Evolutionary conservation across 2,888 invertebrate species (phyloP).

Genomic region (Phengaris alcon): DNA sequence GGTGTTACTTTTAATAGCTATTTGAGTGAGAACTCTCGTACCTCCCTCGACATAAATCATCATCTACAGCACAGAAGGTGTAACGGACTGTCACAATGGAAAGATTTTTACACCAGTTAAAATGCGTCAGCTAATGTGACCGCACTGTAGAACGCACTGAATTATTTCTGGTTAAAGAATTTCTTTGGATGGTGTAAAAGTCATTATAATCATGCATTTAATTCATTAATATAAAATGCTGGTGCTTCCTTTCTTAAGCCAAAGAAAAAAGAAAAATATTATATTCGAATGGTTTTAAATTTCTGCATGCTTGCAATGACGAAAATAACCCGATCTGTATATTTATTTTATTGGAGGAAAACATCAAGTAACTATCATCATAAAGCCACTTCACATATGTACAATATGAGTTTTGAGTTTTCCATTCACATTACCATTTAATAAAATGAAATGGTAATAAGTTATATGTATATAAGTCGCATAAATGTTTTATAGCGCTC

Average conservation of each 20-base stretch:
- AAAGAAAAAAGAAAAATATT: too few relatives aligned
- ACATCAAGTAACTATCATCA: not conserved
- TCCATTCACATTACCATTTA: slow-evolving; percentile 29
- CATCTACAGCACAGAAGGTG: slow-evolving; percentile 62
- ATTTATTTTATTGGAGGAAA: not conserved
- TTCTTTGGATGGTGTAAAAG: too few relatives aligned
- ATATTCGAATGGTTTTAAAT: too few relatives aligned
- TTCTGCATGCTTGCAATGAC: too few relatives aligned
- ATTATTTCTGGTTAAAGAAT: slow-evolving; percentile 22
- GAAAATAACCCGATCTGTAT: too few relatives aligned
- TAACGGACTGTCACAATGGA: slow-evolving; percentile 73
- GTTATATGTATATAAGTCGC: slow-evolving; percentile 34
- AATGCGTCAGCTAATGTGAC: slow-evolving; percentile 64
- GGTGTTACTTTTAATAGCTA: slow-evolving; percentile 2
- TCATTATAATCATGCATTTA: too few relatives aligned
- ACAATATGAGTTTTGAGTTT: not conserved
- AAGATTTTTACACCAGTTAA: slow-evolving; percentile 71
- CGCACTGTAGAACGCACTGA: slow-evolving; percentile 49
- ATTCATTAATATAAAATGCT: too few relatives aligned
- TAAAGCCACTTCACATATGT: too few relatives aligned
- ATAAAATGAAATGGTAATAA: slow-evolving; percentile 31
- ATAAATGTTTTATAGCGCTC: slow-evolving; percentile 46
- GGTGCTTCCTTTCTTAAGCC: too few relatives aligned
- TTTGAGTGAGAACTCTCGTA: not conserved
- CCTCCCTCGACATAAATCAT: not conserved